Base-by-base conservation (phyloP, 2,888 invertebrate species). In the Mongoloraphidia duomilia region DNA sequence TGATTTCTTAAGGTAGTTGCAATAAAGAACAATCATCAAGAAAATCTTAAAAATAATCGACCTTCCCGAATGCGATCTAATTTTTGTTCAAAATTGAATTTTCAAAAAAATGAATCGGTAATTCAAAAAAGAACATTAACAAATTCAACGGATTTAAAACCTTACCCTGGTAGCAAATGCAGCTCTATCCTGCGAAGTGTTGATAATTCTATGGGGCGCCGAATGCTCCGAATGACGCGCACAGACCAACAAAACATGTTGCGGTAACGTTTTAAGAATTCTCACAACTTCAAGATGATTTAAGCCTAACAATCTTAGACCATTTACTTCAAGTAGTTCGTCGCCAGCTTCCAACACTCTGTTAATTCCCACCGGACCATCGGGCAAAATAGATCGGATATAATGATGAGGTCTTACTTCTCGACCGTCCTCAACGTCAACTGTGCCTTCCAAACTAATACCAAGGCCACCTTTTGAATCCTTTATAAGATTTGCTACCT, bases 331-430 rank as follows among this genome's bases (percentile, higher is more conserved):
- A 8, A 95, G 69, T 46, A 95, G 69, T 65, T 95, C 94, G 67
- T 95, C 94, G 0, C 93, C 92, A 38, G 88, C 83, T 61, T 77
- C 76, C 41, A 93, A 75, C 46, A 78, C 68, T 0, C 82, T 85
- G 56, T 84, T 82, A 54, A 75, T 71, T 0, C 90, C 91, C 0
- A 93, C 88, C 0, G 94, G 92, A 2, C 94, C 93, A 58, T 85
- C 82, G 0, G 86, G 84, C 9, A 93, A 75, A 52, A 95, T 84
- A 26, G 89, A 89, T 46, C 93, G 74, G 57, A 94, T 92, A 68
- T 91, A 93, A 66, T 94, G 94, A 63, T 94, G 84, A 2, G 94
- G 93, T 50, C 91, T 77, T 9, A 92, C 84, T 69, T 88, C 88
- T 58, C 84, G 81, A 1, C 91, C 90, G 56, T 88, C 87, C 52